Base-by-base conservation (phyloP, 2,797 vertebrate species). In the Avahi laniger region DNA sequence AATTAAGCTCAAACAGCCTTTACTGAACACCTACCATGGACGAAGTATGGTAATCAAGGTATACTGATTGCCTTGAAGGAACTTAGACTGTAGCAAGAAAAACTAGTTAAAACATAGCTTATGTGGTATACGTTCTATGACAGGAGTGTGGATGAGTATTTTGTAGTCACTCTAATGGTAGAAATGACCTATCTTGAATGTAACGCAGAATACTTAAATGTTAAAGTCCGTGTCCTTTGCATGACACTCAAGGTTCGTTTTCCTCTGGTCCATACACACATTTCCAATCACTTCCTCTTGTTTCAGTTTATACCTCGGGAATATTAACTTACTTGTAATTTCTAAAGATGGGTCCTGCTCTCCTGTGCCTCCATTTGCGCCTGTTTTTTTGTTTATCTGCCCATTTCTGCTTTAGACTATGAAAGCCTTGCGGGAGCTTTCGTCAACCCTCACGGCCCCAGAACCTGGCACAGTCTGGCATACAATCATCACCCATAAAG, bases 21-120 rank as follows among this genome's bases (percentile, higher is more conserved):
- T 38, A 76, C 5, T 18, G 48, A 75, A 33, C 4, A 63, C 11
- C 8, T 70, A 70, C 26, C 48, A 17, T 52, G 14, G 54, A 24
- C 33, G 59, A 92, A 73, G 22, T 81, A 80, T 43, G 6, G 14
- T 50, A 70, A 72, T 91, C n/a, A 48, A 88, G 20, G 57, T 59
- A 26, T 33, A 69, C 12, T 28, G 59, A 75, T 70, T 80, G 59
- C 11, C 26, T 72, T 84, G 41, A 84, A 79, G 54, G 11, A 87
- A 92, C 70, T 79, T 92, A 54, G 82, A 92, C 61, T 61, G 54
- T 28, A 76, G 30, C 28, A 91, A 85, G 22, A 94, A 13, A 92
- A 96, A 95, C 0, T 13, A 78, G 11, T 85, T 54, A 73, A 82
- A 92, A 65, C 2, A n/a, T 15, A 54, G 70, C 30, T 52, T 65